Evolutionary conservation across 2,113 vertebrate species (phyloP).

Genomic region (Turnix velox): DNA sequence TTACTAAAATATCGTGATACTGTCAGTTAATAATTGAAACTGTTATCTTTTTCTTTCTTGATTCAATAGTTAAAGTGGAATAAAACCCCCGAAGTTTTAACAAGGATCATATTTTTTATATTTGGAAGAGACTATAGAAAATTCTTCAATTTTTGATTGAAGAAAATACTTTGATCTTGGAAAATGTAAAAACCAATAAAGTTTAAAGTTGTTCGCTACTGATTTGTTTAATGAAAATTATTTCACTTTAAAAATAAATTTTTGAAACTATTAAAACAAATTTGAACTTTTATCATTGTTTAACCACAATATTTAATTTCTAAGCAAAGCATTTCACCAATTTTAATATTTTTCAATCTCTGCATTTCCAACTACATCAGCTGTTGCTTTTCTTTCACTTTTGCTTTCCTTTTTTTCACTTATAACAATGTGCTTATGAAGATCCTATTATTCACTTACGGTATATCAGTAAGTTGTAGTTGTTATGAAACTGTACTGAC

Average conservation of each 20-base stretch:
- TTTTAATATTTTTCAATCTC: neutral
- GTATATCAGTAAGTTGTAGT: neutral
- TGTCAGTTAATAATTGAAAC: neutral
- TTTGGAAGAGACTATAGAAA: neutral
- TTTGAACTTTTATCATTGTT: neutral
- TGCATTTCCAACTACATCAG: neutral
- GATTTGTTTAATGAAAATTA: neutral
- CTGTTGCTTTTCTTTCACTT: neutral
- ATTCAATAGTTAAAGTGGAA: neutral
- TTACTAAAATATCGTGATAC: neutral
- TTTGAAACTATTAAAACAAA: neutral
- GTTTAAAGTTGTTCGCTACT: neutral
- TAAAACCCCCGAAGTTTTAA: neutral
- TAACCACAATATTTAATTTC: neutral
- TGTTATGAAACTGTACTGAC: neutral
- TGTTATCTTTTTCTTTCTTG: neutral
- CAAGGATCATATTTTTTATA: neutral
- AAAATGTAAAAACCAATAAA: neutral
- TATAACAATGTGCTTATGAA: neutral
- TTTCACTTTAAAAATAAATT: neutral
- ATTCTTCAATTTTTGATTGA: neutral
- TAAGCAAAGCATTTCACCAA: neutral
- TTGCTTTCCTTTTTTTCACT: neutral
- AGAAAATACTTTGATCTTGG: neutral
- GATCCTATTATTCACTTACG: neutral